Conservation (phyloP, 1,140 invertebrate species). For the Drosophila setifemur region DNA sequence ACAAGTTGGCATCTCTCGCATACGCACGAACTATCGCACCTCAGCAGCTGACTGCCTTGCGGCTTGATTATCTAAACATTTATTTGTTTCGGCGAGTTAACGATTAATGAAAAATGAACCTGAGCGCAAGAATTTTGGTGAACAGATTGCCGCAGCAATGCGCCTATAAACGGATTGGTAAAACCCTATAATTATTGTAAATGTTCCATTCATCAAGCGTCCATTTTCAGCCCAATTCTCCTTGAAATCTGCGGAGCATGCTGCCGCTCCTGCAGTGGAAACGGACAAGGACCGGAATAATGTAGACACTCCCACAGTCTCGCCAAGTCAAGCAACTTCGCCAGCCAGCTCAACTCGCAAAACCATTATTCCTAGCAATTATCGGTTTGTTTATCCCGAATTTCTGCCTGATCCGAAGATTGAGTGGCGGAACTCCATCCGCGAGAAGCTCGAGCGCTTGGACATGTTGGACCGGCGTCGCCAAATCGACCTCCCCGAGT, state of each 20-base stretch:
- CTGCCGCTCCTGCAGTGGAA: conserved; percentile 2
- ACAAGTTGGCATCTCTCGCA: too few relatives aligned
- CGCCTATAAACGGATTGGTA: conserved; percentile 61
- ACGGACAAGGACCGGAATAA: conserved; percentile 24
- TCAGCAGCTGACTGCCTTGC: background rate
- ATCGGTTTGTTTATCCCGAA: conserved; percentile 94
- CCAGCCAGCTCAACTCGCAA: conserved; percentile 28
- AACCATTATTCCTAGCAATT: conserved; percentile 83
- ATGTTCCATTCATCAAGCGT: background rate
- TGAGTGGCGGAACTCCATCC: conserved; percentile 89
- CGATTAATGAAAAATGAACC: conserved; percentile 62
- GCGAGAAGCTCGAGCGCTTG: conserved; percentile 94
- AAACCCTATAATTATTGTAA: background rate
- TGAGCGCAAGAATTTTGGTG: conserved; percentile 42
- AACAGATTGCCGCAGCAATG: conserved; percentile 32
- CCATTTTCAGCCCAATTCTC: conserved; percentile 71
- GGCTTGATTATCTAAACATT: conserved; percentile 71
- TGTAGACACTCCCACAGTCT: background rate
- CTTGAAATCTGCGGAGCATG: conserved; percentile 65
- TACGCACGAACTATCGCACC: too few relatives aligned
- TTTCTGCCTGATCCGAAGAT: conserved; percentile 95
- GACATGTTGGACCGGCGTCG: conserved; percentile 93
- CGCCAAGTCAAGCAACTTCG: background rate
- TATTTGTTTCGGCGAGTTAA: background rate
- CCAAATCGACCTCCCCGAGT: conserved; percentile 96